Percentiles rank a stretch among this genome's conserved stretches.
These are phyloP conservation scores for Bettongia penicillata DNA, from an alignment of 2,113 vertebrate genomes.

Conservation along the genomic window DNA sequence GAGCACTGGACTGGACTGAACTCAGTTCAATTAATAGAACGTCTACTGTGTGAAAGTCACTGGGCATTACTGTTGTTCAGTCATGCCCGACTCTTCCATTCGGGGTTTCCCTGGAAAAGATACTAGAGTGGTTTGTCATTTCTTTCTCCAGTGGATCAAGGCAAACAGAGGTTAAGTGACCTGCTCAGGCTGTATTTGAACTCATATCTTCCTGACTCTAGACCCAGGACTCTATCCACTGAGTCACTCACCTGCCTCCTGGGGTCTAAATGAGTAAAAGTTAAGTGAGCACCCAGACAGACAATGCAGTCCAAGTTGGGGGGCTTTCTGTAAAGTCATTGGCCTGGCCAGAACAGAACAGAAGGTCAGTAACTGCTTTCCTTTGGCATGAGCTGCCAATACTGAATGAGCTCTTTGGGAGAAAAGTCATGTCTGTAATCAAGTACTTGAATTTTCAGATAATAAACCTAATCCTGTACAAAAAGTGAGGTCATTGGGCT, in stretches of 20 bases:
- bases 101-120: background rate
- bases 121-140: background rate
- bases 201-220: background rate
- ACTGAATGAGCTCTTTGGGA: conserved; percentile 59
- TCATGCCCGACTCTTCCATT: too few relatives aligned
- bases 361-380: conserved; percentile 70
- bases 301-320: conserved; percentile 48
- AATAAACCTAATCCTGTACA: conserved; percentile 64
- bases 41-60: background rate
- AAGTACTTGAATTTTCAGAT: conserved; percentile 65
- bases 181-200: background rate
- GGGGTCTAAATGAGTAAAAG: conserved; percentile 69
- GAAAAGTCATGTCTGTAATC: conserved; percentile 61
- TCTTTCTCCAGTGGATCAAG: background rate
- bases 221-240: background rate
- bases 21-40: background rate
- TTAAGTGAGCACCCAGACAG: conserved; percentile 68
- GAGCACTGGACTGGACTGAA: background rate
- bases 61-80: background rate
- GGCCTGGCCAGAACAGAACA: background rate
- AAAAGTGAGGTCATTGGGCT: conserved; percentile 5
- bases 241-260: background rate
- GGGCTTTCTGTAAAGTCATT: background rate
- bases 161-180: background rate
- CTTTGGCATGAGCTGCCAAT: conserved; percentile 82